phyloP scores from a whole-genome alignment of 2,797 vertebrate genomes.

The Podarcis siculus region DNA sequence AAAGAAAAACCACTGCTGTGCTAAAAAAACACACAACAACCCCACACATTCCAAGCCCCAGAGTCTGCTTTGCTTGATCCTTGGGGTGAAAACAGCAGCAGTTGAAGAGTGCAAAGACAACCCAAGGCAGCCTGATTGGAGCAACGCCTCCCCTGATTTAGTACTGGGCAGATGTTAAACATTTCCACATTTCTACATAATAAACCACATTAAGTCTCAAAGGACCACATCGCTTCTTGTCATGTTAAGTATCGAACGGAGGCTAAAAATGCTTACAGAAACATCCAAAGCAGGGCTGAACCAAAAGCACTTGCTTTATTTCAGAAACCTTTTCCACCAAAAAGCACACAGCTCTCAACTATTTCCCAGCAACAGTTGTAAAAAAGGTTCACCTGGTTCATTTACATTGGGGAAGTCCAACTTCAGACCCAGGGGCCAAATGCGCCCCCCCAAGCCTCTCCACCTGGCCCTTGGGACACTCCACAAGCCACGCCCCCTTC shows the following conservation, averaged over 20 bases:
- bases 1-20: neutral
- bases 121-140: neutral
- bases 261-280: neutral
- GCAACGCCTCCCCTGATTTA: neutral
- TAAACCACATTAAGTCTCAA: neutral
- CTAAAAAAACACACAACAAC: neutral
- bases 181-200: neutral
- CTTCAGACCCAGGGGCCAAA: too few relatives aligned
- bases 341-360: neutral
- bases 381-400: neutral
- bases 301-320: neutral
- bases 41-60: neutral
- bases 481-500: too few relatives aligned
- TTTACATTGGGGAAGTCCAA: neutral
- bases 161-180: neutral
- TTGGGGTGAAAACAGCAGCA: neutral
- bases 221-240: neutral
- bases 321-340: neutral
- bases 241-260: neutral
- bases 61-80: neutral
- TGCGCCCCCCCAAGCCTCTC: too few relatives aligned
- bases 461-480: too few relatives aligned
- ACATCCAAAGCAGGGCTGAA: neutral
- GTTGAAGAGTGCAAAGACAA: conserved; percentile 3
- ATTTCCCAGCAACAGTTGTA: neutral